Conservation (phyloP, 30 jellyfish, hydroid and myxozoan species). For the Cassiopea xamachana region DNA sequence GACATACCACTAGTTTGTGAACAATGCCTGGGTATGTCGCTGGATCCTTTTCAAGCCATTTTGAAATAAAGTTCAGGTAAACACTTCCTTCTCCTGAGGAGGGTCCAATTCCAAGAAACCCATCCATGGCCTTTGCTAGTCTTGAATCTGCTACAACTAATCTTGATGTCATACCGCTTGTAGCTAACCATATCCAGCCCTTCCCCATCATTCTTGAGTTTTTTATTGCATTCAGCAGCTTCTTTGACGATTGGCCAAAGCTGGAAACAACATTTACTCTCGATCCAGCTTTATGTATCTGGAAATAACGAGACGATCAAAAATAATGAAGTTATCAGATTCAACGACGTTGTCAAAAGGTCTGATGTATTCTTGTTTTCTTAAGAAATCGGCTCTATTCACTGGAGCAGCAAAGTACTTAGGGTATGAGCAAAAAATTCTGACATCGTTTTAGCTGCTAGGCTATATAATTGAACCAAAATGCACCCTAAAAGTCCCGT, state of each 20-base stretch:
- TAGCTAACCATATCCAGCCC: slow-evolving; percentile 91
- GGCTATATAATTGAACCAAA: too few relatives aligned
- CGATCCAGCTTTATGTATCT: slow-evolving; percentile 82
- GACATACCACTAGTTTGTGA: slow-evolving; percentile 78
- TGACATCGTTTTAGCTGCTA: too few relatives aligned
- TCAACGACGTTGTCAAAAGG: neutral
- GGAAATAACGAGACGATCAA: neutral
- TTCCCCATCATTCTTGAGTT: slow-evolving; percentile 81
- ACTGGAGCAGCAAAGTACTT: too few relatives aligned
- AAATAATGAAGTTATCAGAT: neutral
- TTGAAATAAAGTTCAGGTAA: slow-evolving; percentile 77
- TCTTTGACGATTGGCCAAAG: slow-evolving; percentile 62
- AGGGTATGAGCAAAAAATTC: too few relatives aligned
- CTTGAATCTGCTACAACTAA: slow-evolving; percentile 36
- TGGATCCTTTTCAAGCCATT: slow-evolving; percentile 90
- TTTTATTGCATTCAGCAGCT: slow-evolving; percentile 40
- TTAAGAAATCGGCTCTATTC: too few relatives aligned
- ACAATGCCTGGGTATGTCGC: slow-evolving; percentile 91
- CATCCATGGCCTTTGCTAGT: slow-evolving; percentile 86
- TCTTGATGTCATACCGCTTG: slow-evolving; percentile 83
- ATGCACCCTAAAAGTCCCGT: too few relatives aligned
- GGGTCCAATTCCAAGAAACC: slow-evolving; percentile 91
- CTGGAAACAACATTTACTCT: slow-evolving; percentile 85
- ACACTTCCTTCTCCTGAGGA: slow-evolving; percentile 92
- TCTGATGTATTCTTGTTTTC: too few relatives aligned